Percentiles rank a stretch among this genome's conserved stretches.
Evolutionary conservation across 2,888 invertebrate genomes (phyloP).

Genomic region (Eupelmus urozonus): DNA sequence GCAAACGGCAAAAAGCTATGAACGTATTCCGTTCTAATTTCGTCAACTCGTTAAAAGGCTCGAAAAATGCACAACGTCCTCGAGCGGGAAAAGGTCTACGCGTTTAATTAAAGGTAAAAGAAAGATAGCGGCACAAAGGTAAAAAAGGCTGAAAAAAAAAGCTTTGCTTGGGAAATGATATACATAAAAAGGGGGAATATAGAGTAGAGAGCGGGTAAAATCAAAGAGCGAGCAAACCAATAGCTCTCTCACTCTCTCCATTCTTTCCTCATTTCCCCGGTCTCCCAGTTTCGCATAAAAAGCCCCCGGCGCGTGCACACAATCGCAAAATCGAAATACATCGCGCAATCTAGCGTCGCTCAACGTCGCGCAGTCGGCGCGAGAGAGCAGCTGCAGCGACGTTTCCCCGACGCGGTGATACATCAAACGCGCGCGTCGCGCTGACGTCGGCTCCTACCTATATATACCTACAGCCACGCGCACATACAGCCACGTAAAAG

Average conservation of each 20-base stretch:
- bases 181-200: background rate
- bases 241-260: conserved; percentile 12
- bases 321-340: no score
- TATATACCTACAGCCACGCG: background rate
- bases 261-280: conserved; percentile 22
- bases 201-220: conserved; percentile 19
- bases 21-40: no score
- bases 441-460: background rate
- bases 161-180: no score
- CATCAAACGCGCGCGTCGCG: background rate
- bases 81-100: no score
- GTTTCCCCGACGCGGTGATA: background rate
- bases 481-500: background rate
- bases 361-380: no score
- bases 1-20: no score
- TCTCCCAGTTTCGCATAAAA: background rate
- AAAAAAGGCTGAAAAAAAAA: background rate
- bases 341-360: no score
- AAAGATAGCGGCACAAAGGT: background rate
- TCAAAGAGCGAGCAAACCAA: conserved; percentile 35
- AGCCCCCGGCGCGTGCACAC: background rate
- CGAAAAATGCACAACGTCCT: no score
- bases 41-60: no score
- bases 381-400: background rate
- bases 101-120: background rate